Base-by-base conservation (phyloP, 1,140 invertebrate genomes). In the Trigoniulus corallinus region DNA sequence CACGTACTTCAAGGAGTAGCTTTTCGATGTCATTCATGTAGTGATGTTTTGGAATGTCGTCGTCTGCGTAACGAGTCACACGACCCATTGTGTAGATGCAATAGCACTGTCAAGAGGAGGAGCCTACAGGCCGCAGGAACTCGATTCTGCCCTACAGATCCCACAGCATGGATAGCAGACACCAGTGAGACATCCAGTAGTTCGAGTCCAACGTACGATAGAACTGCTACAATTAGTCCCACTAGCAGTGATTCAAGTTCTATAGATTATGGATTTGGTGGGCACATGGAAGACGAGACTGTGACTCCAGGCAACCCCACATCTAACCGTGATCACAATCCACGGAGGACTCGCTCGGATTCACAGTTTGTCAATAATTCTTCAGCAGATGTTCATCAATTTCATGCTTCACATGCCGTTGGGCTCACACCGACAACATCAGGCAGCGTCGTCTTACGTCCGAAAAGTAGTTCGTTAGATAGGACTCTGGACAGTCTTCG, bases 191-290 rank as follows among this genome's bases (percentile, higher is more conserved):
- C 56, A 13, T 56, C 58, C 12, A 54, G 48, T 18, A 55, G 53
- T 41, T 58, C 57, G 15, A 55, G 48, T 44, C 57, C 56, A 10
- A 58, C 53, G 20, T 57, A 55, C 34, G 56, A 57, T 25, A 50
- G 47, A 20, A 58, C 55, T 25, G 20, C 47, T 15, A n/a, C n/a
- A n/a, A n/a, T 34, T 7, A 58, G 57, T 51, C 56, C 56, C 20
- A 53, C 56, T 3, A 58, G 54, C 20, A 58, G 57, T 51, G 56
- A 58, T 48, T 57, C 57, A 1, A 58, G 57, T 52, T 58, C 56
- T 25, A 42, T 50, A 1, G 57, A 58, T 52, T 53, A 51, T n/a
- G 50, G 55, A 7, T 58, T 58, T 37, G 7, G 21, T 24, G 46
- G 37, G 2, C 37, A 43, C 41, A 26, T 45, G 20, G 46, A 25